These are phyloP conservation scores for Ectropis crepuscularia DNA, from an alignment of 2,888 invertebrate species.

Conservation along the genomic window DNA sequence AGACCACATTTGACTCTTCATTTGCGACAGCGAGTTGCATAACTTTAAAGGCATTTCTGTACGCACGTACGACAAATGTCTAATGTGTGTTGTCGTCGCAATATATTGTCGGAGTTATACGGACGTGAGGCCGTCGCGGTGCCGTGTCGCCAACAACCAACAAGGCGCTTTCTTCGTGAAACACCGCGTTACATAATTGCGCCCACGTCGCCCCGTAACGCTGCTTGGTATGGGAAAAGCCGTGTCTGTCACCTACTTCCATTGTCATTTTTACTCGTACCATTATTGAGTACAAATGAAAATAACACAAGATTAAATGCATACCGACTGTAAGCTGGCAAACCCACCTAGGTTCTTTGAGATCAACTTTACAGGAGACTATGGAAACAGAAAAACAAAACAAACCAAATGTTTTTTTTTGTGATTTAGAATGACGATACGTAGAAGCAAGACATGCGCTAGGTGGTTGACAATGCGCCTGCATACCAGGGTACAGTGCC, in stretches of 20 bases:
- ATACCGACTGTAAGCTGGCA: not conserved
- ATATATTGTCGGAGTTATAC: conserved; percentile 33
- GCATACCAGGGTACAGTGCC: no score
- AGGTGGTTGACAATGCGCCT: no score
- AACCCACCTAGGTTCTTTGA: not conserved
- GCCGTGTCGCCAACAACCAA: conserved; percentile 31
- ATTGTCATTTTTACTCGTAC: conserved; percentile 23
- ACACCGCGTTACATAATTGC: conserved; percentile 43
- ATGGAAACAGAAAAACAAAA: not conserved
- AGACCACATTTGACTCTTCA: conserved; percentile 33
- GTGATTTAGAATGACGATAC: no score
- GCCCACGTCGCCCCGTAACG: conserved; percentile 37
- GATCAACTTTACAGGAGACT: not conserved
- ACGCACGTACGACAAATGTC: conserved; percentile 43
- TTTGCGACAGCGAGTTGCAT: conserved; percentile 40
- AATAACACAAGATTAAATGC: not conserved
- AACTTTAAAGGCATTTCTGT: conserved; percentile 42
- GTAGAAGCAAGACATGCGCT: no score
- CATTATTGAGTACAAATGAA: conserved; percentile 11
- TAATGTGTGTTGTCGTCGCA: conserved; percentile 39
- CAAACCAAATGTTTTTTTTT: not conserved
- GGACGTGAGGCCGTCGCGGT: conserved; percentile 34
- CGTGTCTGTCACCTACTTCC: conserved; percentile 21
- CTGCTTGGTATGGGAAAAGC: conserved; percentile 41
- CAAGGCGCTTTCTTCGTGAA: conserved; percentile 43